A percentile compares a stretch with the other conserved stretches of the same genome.
These are phyloP conservation scores for Scolanthus callimorphus DNA, from an alignment of 92 coral and sea anemone genomes.

Conservation along the genomic window DNA sequence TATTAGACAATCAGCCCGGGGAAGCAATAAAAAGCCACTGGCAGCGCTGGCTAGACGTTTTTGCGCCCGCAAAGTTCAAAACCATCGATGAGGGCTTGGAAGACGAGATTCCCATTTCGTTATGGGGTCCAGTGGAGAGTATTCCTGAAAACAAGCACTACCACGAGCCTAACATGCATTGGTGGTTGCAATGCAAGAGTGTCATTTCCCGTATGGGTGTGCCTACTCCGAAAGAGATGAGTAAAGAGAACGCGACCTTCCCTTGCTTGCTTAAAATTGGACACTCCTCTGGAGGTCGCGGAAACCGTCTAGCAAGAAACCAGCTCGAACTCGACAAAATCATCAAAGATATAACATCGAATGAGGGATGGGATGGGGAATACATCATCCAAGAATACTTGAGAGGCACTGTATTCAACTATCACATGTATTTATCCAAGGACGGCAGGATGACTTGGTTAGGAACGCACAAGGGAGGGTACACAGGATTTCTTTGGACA, in stretches of 20 bases:
- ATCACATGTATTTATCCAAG: conserved; percentile 28
- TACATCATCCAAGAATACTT: conserved; percentile 27
- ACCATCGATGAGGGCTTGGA: conserved; percentile 24
- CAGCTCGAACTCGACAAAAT: conserved; percentile 19
- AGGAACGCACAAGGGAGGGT: conserved; percentile 20
- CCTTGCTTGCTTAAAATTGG: conserved; percentile 14
- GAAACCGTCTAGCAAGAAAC: conserved; percentile 24
- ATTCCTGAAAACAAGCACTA: conserved; percentile 23
- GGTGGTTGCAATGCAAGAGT: conserved; percentile 23
- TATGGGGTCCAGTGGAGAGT: conserved; percentile 17
- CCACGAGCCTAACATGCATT: conserved; percentile 9
- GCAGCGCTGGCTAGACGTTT: conserved; percentile 30
- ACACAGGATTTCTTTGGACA: conserved; percentile 23
- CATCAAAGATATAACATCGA: conserved; percentile 2
- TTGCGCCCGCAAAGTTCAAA: conserved; percentile 16
- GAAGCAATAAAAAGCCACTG: conserved; percentile 15
- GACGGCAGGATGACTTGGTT: conserved; percentile 39
- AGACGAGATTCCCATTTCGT: conserved; percentile 16
- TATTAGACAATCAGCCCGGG: conserved; percentile 17
- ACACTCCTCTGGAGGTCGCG: conserved; percentile 7
- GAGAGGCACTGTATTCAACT: conserved; percentile 17
- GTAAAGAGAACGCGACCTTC: neutral
- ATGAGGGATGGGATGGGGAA: conserved; percentile 21
- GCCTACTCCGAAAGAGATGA: conserved; percentile 21
- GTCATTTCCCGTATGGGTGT: conserved; percentile 19